Conservation (phyloP, 2,113 vertebrate genomes). For the Orycteropus afer region DNA sequence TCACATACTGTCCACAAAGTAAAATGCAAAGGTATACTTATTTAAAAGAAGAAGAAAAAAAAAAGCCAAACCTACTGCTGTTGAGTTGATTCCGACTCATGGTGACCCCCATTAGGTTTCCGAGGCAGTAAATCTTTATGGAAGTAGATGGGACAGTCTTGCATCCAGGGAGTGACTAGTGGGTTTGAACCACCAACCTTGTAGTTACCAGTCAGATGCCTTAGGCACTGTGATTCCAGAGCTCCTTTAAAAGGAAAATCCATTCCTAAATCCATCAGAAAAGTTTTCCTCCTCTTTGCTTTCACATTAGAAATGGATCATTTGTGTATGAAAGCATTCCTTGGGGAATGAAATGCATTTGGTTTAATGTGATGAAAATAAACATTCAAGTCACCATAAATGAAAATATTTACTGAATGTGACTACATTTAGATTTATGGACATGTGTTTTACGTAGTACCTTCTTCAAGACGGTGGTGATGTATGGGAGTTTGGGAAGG, state of each 20-base stretch:
- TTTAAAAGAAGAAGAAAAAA: neutral
- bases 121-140: too few species aligned
- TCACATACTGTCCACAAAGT: neutral
- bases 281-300: constrained; percentile 25
- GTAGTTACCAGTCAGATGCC: too few species aligned
- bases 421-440: constrained; percentile 49
- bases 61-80: too few species aligned
- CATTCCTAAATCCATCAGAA: neutral
- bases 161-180: too few species aligned
- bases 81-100: too few species aligned
- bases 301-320: neutral
- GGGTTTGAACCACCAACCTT: too few species aligned
- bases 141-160: too few species aligned
- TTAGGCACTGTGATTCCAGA: too few species aligned
- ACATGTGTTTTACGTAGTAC: constrained; percentile 52
- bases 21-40: neutral
- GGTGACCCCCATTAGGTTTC: too few species aligned
- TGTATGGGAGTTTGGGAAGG: neutral
- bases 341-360: constrained; percentile 35
- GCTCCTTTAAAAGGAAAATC: neutral
- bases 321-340: constrained; percentile 57
- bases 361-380: constrained; percentile 73
- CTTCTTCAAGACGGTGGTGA: constrained; percentile 67
- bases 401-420: constrained; percentile 77
- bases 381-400: constrained; percentile 65